phyloP scores from a whole-genome alignment of 53 echinoderm and acorn worm genomes.

The Hippasteria phrygiana region DNA sequence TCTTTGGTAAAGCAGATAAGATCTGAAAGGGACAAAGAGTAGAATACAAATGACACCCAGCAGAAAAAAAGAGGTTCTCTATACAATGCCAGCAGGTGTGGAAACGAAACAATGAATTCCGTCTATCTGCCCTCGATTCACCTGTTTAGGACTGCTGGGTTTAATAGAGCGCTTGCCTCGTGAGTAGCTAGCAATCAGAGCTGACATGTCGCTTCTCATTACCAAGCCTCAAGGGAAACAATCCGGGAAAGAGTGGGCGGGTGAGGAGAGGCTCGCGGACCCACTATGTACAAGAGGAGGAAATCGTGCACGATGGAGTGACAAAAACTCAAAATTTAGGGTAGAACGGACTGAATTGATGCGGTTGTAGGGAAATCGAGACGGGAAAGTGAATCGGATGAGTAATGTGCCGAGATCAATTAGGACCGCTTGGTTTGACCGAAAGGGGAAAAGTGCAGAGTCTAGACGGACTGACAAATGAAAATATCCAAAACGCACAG shows the following conservation, averaged over 20 bases:
- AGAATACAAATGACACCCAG: too few relatives aligned
- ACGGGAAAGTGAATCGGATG: too few relatives aligned
- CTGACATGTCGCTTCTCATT: constrained; percentile 6
- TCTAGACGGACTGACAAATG: too few relatives aligned
- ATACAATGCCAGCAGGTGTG: neutral
- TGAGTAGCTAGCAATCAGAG: neutral
- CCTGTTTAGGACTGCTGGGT: constrained; percentile 4
- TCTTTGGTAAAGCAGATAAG: too few relatives aligned
- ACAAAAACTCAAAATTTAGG: neutral
- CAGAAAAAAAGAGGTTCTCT: neutral
- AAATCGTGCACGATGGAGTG: neutral
- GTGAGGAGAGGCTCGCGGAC: constrained; percentile 3
- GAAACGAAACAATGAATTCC: neutral
- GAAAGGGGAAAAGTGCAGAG: too few relatives aligned
- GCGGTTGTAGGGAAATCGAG: too few relatives aligned
- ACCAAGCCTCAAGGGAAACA: neutral
- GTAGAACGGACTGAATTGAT: too few relatives aligned
- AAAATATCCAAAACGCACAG: too few relatives aligned
- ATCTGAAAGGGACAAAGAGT: too few relatives aligned
- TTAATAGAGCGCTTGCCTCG: neutral
- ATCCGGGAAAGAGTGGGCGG: neutral
- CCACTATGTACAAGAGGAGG: neutral
- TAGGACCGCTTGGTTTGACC: too few relatives aligned
- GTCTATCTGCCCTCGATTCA: neutral
- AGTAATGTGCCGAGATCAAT: too few relatives aligned